A percentile compares a stretch with the other conserved stretches of the same genome.
Conservation (phyloP, 2,888 invertebrate genomes). For the Sicus ferrugineus region DNA sequence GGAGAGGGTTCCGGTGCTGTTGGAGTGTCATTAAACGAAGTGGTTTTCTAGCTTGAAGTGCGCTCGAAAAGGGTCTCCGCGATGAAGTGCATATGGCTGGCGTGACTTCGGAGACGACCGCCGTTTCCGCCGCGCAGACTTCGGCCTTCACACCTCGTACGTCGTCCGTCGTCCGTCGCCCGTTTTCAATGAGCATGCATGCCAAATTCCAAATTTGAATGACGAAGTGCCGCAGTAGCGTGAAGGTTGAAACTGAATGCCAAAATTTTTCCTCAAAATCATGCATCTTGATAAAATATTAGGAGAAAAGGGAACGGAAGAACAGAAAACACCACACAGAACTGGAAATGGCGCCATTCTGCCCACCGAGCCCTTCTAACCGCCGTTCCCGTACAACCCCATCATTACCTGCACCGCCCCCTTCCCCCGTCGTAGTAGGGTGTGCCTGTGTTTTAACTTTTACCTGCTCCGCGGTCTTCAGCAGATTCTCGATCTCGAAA, state of each 20-base stretch:
- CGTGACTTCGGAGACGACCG: too few relatives aligned
- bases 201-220: constrained; percentile 3
- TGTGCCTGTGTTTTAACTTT: too few relatives aligned
- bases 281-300: too few relatives aligned
- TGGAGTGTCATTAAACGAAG: constrained; percentile 63
- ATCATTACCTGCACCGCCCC: constrained; percentile 5
- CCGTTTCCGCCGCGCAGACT: constrained; percentile 39
- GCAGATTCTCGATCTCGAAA: constrained; percentile 93
- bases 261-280: too few relatives aligned
- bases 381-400: background rate
- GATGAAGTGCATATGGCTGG: constrained; percentile 56
- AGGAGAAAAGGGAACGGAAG: background rate
- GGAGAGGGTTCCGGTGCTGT: background rate
- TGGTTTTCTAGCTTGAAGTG: constrained; percentile 56
- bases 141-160: constrained; percentile 20
- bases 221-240: background rate
- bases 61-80: constrained; percentile 62
- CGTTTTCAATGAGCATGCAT: background rate
- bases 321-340: background rate
- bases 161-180: background rate
- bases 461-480: constrained; percentile 74
- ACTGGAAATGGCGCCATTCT: too few relatives aligned
- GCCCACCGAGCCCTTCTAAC: background rate
- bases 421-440: too few relatives aligned
- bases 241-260: too few relatives aligned